These are phyloP conservation scores for Darevskia nairensis DNA, from an alignment of 2,797 vertebrate species.

Conservation along the genomic window DNA sequence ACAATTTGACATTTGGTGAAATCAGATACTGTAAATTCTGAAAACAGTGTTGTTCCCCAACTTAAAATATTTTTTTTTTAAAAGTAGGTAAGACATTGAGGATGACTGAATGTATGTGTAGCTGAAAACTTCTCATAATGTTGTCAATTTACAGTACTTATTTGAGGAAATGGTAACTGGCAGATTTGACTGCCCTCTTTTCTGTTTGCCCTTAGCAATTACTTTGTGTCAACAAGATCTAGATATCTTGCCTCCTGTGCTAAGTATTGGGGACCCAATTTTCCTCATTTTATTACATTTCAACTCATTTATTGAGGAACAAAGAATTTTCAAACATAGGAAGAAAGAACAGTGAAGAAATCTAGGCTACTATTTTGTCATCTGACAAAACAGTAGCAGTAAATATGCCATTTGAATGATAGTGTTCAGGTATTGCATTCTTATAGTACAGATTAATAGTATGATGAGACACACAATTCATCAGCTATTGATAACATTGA, in stretches of 20 bases:
- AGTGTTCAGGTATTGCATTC: neutral
- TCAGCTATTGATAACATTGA: neutral
- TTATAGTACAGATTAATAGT: neutral
- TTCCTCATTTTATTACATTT: neutral
- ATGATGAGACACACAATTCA: neutral
- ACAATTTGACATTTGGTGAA: neutral
- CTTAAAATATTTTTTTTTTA: neutral
- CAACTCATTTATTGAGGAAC: neutral
- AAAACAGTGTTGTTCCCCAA: neutral
- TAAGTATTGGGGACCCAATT: neutral
- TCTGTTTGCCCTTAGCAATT: slow-evolving; percentile 53
- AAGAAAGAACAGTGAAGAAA: neutral
- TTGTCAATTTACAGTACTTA: slow-evolving; percentile 52
- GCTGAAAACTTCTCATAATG: slow-evolving; percentile 55
- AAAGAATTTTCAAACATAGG: neutral
- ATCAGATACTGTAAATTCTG: neutral
- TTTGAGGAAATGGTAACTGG: slow-evolving; percentile 51
- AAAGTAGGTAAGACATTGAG: slow-evolving; percentile 50
- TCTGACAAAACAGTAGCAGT: neutral
- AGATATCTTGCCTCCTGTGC: slow-evolving; percentile 1
- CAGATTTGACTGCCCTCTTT: slow-evolving; percentile 45
- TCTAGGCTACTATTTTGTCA: neutral
- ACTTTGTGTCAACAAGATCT: slow-evolving; percentile 40
- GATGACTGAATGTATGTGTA: slow-evolving; percentile 44
- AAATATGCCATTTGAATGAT: neutral